Percentiles rank a stretch among this genome's conserved stretches.
phyloP scores from a whole-genome alignment of 2,888 invertebrate genomes.

The Arctia plantaginis region DNA sequence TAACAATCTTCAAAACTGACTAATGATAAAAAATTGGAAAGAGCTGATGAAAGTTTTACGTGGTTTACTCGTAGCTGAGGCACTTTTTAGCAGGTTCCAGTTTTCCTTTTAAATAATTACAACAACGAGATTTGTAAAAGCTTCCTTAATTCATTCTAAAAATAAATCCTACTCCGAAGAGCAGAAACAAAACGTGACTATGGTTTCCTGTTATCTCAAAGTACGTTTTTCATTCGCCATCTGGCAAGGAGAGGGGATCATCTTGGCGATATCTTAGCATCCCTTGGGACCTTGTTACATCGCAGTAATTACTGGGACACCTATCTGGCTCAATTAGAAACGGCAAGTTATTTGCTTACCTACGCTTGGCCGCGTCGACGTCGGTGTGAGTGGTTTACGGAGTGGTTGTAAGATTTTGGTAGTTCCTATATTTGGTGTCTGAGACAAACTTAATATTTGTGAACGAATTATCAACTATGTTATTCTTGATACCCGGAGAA shows the following conservation, averaged over 20 bases:
- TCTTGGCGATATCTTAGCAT: conserved; percentile 55
- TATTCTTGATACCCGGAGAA: too few species aligned
- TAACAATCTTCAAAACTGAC: too few species aligned
- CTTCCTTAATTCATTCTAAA: background rate
- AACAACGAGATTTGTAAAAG: background rate
- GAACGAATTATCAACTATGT: background rate
- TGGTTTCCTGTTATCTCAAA: conserved; percentile 49
- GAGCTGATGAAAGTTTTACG: background rate
- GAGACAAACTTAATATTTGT: background rate
- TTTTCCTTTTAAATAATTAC: background rate
- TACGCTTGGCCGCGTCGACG: conserved; percentile 12
- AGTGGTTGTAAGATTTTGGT: background rate
- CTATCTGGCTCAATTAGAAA: conserved; percentile 78
- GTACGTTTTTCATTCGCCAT: conserved; percentile 69
- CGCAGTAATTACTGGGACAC: conserved; percentile 78
- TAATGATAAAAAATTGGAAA: background rate
- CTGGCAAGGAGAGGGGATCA: conserved; percentile 53
- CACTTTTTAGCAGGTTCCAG: background rate
- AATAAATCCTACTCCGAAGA: conserved; percentile 15
- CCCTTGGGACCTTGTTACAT: conserved; percentile 78
- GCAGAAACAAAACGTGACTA: conserved; percentile 21
- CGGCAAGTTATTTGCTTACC: conserved; percentile 66
- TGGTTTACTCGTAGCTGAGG: too few species aligned
- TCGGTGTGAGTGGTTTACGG: conserved; percentile 13
- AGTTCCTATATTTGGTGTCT: background rate